Evolutionary conservation across 2,797 vertebrate species (phyloP), one percentile per base, ranked within the genome.

Genomic region (Microctenopoma lineatum): DNA sequence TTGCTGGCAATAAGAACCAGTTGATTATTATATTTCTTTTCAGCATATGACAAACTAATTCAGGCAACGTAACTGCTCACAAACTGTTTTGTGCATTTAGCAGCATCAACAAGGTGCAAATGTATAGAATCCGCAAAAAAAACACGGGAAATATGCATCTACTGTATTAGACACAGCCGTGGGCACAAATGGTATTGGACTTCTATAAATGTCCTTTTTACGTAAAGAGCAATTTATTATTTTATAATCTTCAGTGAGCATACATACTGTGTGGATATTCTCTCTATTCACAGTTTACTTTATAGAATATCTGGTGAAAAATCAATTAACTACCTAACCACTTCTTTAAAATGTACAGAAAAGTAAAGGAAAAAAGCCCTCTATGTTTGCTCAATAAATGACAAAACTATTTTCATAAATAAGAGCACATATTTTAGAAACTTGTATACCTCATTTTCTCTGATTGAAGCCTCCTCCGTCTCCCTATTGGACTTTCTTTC

Each of bases 361-460:
- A 9, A 10, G 14, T 14, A 12, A 13, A 39, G 1, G 13, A 39
- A 39, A 39, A 21, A 21, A 21, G 21, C 21, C 38, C 13, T 39
- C 34, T 7, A 7, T 36, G 7, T 39, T 8, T 39, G 10, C 38
- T 16, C 14, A 15, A 16, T 16, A 42, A 44, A 44, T 44, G 42
- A 41, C 39, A 14, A 41, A 41, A 41, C 39, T 14, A 41, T 41
- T 41, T 41, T 3, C 12, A 14, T 41, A 41, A 41, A 4, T 41
- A 14, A 41, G 7, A 8, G 6, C 9, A 21, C 2, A 10, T 10
- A 46, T 46, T 46, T 46, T 3, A 44, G 15, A 21, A 46, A 46
- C 18, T 10, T 21, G 8, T 34, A 10, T 93, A 97, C 96, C 94
- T 96, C 94, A 10, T 89, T 83, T 68, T 96, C 93, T 63, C 76